Base-by-base conservation (phyloP, 2,797 vertebrate genomes). In the Molossus molossus region DNA sequence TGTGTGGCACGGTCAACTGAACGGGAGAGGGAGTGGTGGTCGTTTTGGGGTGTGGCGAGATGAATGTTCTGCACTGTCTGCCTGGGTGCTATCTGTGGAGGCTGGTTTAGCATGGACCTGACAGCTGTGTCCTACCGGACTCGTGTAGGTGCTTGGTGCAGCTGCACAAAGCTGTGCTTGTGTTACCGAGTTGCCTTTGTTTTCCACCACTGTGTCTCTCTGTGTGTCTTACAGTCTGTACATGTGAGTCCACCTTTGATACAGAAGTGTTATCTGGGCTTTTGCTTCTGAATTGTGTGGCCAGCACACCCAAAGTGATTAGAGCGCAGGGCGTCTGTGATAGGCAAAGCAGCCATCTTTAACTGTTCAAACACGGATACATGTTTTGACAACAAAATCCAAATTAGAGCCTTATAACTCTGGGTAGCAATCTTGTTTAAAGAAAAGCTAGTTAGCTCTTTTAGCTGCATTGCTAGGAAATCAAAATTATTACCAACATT, bases 181-280 rank as follows among this genome's bases (percentile, higher is more conserved):
- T 94, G 4, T 96, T 97, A 80, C 40, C 76, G 50, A 96, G 90
- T 86, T 89, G 79, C 25, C 10, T 93, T 57, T 98, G 98, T 98
- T 98, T 94, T 90, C 50, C 64, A 96, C 89, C 93, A 20, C 50
- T 91, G 77, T 86, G 18, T 50, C 85, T 73, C 91, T 95, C 53
- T 14, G 0, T 96, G 73, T 96, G 97, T 79, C 80, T 92, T 81
- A 33, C 20, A 60, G 67, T 96, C 20, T 98, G 96, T 98, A 98
- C 89, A 96, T 98, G 97, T 87, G 77, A 93, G 75, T 97, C 37
- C 97, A 95, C 50, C 80, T 53, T 95, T 95, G 76, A 79, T 25
- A 29, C 0, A 8, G 33, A 97, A 97, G 45, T 96, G 81, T 95
- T 98, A 87, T 93, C 90, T 94, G 91, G 48, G 89, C 37, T 40